Base-by-base conservation (phyloP, 2,113 vertebrate genomes). In the Eulemur macaco region DNA sequence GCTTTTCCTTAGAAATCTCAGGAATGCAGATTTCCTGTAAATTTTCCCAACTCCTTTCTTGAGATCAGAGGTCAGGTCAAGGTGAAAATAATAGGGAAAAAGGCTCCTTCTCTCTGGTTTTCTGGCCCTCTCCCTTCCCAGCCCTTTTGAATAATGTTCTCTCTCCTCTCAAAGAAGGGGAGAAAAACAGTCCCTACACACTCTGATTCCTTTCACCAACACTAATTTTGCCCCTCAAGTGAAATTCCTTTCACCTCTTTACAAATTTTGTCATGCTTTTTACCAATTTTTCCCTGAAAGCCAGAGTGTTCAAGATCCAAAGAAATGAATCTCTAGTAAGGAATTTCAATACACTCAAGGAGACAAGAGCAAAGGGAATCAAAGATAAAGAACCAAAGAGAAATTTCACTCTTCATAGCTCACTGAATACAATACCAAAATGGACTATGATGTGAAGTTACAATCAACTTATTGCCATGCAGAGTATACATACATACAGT, bases 11-110 rank as follows among this genome's bases (percentile, higher is more conserved):
- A 39, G 88, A 95, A 94, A 94, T 94, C 71, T 95, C 45, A 91
- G 95, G 66, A 94, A 97, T 95, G 82, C 66, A 86, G 39, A 85
- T 90, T 96, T 95, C 85, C 89, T 85, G 29, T 92, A 90, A 97
- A 88, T 94, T 66, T 94, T 87, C 82, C 81, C 86, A 96, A 42
- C 13, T 58, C 52, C 45, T 85, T 71, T 93, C 74, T 66, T 31
- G 84, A 90, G 58, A 74, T 89, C 88, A 92, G 94, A 89, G 83
- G 68, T 92, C 50, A 66, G 52, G 63, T 93, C 47, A 82, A 92
- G 93, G 73, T 90, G 52, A 68, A 56, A 74, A 87, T 42, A 86
- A 56, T 93, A 71, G 11, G 54, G 15, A 1, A 3, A 50, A 45
- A 71, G 15, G 0, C 1, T 86, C 34, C 69, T 83, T 71, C 4